Base-by-base conservation (phyloP, 1,140 invertebrate species). In the Magallana gigas region DNA sequence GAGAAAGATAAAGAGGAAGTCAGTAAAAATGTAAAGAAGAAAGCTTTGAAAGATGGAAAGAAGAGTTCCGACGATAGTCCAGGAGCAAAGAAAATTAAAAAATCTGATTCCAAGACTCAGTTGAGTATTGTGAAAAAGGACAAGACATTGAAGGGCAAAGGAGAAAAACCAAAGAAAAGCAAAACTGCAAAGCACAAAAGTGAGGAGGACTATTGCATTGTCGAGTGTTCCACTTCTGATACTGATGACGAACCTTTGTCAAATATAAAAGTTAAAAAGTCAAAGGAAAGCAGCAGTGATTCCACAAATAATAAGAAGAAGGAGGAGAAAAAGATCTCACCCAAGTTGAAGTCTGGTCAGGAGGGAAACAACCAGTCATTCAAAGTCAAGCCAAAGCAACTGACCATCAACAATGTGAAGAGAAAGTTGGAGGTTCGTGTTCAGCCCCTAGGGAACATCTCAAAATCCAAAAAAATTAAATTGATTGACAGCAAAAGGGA, bases 161-260 rank as follows among this genome's bases (percentile, higher is more conserved):
- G 80, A 84, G 83, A 57, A 84, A 71, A 48, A n/a, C 68, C 36
- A 83, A 85, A 68, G 76, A 85, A 71, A 56, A 64, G 12, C 76
- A 88, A 83, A 76, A 14, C 36, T 9, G 12, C 57, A 4, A 83
- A 88, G n/a, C 71, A 80, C 18, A 85, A 80, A 57, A 29, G 18
- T 4, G 84, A 85, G 14, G 48, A 57, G 14, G 14, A 48, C 5
- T 76, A 81, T 8, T 64, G 81, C 29, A 81, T 88, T 7, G 81
- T 83, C 57, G 84, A 85, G 23, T n/a, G 58, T 84, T 83, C 84
- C 5, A 84, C 68, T 11, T 83, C 68, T 16, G 90, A 90, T 23
- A 84, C 62, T 87, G 90, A 90, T 85, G 89, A 90, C 88, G 88
- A 91, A 85, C 84, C 91, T 12, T 60, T 91, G 56, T 89, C 80